Conservation (phyloP, 1,140 invertebrate species). For the Drosophila leontia region DNA sequence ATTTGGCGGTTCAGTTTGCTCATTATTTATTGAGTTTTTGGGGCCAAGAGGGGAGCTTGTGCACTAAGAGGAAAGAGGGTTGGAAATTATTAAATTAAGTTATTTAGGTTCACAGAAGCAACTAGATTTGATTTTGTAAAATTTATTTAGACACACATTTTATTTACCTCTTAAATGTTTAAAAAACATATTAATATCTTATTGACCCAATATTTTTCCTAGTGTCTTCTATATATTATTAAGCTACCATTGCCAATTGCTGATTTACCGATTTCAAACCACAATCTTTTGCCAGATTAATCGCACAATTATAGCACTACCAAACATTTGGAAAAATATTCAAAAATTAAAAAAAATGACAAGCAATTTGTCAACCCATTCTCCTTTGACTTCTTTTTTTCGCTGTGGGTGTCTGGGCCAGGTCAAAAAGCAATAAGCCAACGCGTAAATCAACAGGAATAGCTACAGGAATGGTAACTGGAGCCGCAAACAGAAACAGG, state of each 20-base stretch:
- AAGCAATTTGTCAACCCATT: conserved; percentile 53
- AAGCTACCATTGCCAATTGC: conserved; percentile 66
- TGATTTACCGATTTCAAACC: conserved; percentile 63
- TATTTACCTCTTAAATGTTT: neutral
- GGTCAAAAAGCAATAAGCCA: conserved; percentile 74
- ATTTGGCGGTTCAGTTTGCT: conserved; percentile 22
- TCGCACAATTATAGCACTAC: conserved; percentile 64
- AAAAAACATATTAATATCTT: neutral
- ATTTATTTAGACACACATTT: neutral
- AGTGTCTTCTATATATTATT: neutral
- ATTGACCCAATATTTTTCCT: no score
- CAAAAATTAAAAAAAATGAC: conserved; percentile 49
- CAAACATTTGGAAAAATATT: conserved; percentile 70
- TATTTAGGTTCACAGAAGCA: neutral
- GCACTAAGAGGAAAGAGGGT: neutral
- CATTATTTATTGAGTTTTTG: conserved; percentile 32
- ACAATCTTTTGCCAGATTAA: conserved; percentile 63
- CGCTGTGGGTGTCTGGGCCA: conserved; percentile 41
- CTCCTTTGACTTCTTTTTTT: conserved; percentile 26
- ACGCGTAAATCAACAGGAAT: conserved; percentile 71
- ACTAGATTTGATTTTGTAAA: neutral
- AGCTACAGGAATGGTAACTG: conserved; percentile 11
- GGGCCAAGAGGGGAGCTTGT: neutral
- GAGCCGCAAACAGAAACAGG: neutral
- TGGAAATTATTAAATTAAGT: neutral